These are phyloP conservation scores for Scolopax mira DNA, from an alignment of 2,113 vertebrate genomes.

Conservation along the genomic window DNA sequence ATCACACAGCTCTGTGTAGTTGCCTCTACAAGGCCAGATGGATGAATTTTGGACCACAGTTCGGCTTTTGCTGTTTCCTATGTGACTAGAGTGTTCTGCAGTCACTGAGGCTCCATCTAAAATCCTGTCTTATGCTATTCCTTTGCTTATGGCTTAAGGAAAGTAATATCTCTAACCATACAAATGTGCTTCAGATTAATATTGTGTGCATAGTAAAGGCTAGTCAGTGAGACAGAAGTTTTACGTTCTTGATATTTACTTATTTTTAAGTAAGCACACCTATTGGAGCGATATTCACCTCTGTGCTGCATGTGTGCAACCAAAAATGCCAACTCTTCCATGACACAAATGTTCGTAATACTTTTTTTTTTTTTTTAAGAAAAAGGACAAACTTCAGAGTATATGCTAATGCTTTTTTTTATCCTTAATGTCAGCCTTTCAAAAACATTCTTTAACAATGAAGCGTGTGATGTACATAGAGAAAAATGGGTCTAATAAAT, in stretches of 20 bases:
- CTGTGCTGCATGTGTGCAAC: background rate
- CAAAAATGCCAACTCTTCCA: background rate
- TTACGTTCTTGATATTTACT: background rate
- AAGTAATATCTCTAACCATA: background rate
- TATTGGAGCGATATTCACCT: background rate
- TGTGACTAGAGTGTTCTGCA: background rate
- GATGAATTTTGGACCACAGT: background rate
- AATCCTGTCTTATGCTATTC: background rate
- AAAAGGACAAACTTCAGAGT: background rate
- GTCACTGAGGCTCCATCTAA: background rate
- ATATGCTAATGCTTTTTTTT: background rate
- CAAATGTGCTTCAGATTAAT: background rate
- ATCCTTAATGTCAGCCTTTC: background rate
- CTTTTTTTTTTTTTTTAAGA: background rate
- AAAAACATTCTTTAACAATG: background rate
- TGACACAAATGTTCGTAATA: background rate
- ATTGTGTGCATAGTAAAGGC: background rate
- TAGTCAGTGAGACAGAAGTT: background rate
- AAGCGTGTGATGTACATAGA: background rate
- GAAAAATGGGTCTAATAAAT: background rate
- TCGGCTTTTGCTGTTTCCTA: background rate
- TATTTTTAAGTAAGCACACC: background rate
- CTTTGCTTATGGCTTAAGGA: slow-evolving; percentile 16
- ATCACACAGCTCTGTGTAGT: background rate
- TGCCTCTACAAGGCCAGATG: accelerated